Base-by-base conservation (phyloP, 1,140 invertebrate species). In the Drosophila gunungcola region DNA sequence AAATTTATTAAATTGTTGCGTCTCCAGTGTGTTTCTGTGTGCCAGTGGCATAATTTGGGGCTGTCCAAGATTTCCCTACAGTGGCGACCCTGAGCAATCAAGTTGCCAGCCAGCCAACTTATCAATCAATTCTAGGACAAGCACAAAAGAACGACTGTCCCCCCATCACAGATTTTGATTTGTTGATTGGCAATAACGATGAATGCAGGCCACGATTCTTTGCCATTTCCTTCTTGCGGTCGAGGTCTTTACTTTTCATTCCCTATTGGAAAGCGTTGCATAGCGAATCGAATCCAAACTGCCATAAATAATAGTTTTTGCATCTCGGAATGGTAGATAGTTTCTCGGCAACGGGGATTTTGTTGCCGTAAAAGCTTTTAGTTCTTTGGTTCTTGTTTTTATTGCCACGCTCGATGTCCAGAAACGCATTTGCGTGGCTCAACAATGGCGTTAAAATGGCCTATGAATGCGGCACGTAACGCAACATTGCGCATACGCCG, bases 1-100 rank as follows among this genome's bases (percentile, higher is more conserved):
- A 83, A 89, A 89, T 88, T 89, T 88, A 88, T 89, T 88, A 88
- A 88, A 88, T 88, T 88, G 80, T 82, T 86, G 82, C 74, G 70
- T 48, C 48, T 29, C 16, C 25, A n/a, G 16, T 21, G 16, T 21
- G 16, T 21, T 21, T 21, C 46, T 46, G 48, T 7, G 13, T 21
- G 49, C 46, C 57, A 53, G 55, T 57, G 78, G 63, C 78, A 88
- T 83, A 88, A 88, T 89, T 88, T 88, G 77, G 77, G 81, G 75
- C 68, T 63, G 48, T 61, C 75, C 61, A 77, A 82, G 51, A 51
- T 54, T 58, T 32, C 48, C 32, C 77, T 25, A 29, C 13, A 21
- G 16, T 48, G 49, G 49, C 25, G 25, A 12, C 21, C 16, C 29
- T 7, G 29, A 21, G 4, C 60, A 46, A 54, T 55, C 53, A 42